Evolutionary conservation across 2,888 invertebrate genomes (phyloP).

Genomic region (Ophion slaviceki): DNA sequence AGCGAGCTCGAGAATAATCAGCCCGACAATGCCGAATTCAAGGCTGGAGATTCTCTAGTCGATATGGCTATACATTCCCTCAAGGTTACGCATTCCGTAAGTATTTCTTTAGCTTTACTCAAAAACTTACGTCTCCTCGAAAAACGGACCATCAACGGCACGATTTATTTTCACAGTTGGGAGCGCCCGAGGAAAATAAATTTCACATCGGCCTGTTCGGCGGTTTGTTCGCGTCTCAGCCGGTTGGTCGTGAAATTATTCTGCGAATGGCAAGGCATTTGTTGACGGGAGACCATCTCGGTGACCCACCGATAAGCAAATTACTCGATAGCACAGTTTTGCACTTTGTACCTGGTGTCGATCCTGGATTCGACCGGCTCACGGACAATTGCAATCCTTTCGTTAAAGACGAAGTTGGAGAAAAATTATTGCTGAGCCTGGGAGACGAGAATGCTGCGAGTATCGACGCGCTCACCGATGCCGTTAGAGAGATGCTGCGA

Average conservation of each 20-base stretch:
- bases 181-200: constrained; percentile 91
- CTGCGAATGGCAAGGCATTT: constrained; percentile 93
- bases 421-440: constrained; percentile 85
- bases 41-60: constrained; percentile 88
- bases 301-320: constrained; percentile 87
- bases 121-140: neutral
- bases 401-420: constrained; percentile 87
- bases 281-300: constrained; percentile 88
- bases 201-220: constrained; percentile 94
- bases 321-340: constrained; percentile 90
- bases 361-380: constrained; percentile 85
- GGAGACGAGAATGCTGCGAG: constrained; percentile 82
- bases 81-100: constrained; percentile 90
- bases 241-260: constrained; percentile 93
- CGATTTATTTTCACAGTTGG: constrained; percentile 86
- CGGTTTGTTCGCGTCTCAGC: constrained; percentile 92
- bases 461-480: constrained; percentile 84
- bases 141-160: neutral
- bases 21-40: constrained; percentile 87
- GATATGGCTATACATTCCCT: constrained; percentile 89
- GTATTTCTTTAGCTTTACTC: constrained; percentile 64
- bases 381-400: constrained; percentile 82
- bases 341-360: constrained; percentile 91
- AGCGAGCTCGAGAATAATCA: constrained; percentile 89
- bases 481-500: constrained; percentile 88